Evolutionary conservation across 30 jellyfish, hydroid and myxozoan species (phyloP).

Genomic region (Cassiopea andromeda): DNA sequence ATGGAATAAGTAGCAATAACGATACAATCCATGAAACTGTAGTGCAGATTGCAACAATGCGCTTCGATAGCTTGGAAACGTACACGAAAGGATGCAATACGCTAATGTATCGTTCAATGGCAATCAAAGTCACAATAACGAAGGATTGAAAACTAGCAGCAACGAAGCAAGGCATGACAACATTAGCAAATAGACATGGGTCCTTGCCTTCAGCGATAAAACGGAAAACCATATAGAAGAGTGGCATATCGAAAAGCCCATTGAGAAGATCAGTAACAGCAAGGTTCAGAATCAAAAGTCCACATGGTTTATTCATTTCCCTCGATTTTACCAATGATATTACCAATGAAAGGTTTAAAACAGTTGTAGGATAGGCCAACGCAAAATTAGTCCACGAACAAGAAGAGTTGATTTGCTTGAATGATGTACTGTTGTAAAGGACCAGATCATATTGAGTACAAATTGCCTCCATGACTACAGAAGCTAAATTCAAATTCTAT

Average conservation of each 20-base stretch:
- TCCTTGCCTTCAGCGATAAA: conserved; percentile 1
- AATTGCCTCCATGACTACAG: not conserved
- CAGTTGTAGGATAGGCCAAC: conserved; percentile 16
- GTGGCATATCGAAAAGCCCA: conserved; percentile 25
- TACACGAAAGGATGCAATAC: not conserved
- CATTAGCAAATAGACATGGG: not conserved
- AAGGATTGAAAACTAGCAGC: conserved; percentile 15
- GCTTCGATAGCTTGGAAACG: not conserved
- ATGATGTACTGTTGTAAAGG: not conserved
- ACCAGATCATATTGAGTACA: not conserved
- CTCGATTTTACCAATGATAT: conserved; percentile 5
- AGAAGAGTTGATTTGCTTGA: not conserved
- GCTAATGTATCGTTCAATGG: conserved; percentile 42
- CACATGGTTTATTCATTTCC: conserved; percentile 44
- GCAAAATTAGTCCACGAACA: conserved; percentile 3
- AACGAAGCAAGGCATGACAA: conserved; percentile 8
- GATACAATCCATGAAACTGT: conserved; percentile 8
- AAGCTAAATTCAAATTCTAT: not conserved
- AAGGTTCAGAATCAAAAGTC: conserved; percentile 14
- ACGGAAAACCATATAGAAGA: not conserved
- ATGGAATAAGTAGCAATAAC: not conserved
- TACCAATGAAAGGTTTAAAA: conserved; percentile 4
- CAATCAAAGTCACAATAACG: conserved; percentile 16
- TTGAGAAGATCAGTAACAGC: conserved; percentile 38
- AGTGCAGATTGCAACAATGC: not conserved